A percentile compares a stretch with the other conserved stretches of the same genome.
Conservation (phyloP, 2,113 vertebrate genomes). For the Daubentonia madagascariensis region DNA sequence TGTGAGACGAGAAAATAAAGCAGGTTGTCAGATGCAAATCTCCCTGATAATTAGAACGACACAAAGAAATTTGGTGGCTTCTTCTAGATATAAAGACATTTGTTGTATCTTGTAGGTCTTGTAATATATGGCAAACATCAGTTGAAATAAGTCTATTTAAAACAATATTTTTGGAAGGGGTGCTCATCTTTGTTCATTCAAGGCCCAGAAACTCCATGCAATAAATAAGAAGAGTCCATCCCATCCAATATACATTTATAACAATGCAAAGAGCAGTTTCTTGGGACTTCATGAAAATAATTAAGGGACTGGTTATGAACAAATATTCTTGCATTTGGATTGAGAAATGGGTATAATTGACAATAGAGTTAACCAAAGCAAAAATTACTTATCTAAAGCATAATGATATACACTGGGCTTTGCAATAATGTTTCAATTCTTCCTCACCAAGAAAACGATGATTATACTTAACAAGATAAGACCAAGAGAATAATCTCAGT, state of each 20-base stretch:
- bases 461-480: neutral
- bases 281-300: neutral
- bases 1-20: neutral
- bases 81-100: neutral
- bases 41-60: neutral
- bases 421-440: neutral
- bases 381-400: neutral
- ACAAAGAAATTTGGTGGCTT: neutral
- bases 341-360: neutral
- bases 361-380: neutral
- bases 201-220: neutral
- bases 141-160: neutral
- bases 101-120: neutral
- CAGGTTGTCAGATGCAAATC: neutral
- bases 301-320: neutral
- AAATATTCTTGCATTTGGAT: neutral
- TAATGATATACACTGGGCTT: neutral
- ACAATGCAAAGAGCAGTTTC: neutral
- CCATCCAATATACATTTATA: neutral
- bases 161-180: neutral
- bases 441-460: neutral
- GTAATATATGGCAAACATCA: neutral
- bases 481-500: neutral
- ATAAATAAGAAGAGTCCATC: neutral
- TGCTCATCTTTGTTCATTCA: neutral